These are phyloP conservation scores for Timandra comae DNA, from an alignment of 2,888 invertebrate genomes.

Conservation along the genomic window DNA sequence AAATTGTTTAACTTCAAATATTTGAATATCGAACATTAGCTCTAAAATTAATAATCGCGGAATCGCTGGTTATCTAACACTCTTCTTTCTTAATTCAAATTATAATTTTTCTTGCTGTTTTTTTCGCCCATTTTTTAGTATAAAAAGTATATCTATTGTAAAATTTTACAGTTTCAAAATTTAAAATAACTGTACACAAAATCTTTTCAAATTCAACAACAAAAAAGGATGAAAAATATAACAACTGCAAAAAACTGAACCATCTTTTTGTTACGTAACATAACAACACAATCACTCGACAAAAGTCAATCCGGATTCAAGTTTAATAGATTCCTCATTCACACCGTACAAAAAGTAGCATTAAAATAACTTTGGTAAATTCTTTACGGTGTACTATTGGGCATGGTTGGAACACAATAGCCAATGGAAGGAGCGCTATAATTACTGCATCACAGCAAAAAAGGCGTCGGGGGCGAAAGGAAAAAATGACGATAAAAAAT, in stretches of 20 bases:
- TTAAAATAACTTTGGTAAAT: slow-evolving; percentile 18
- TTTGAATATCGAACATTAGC: too few relatives aligned
- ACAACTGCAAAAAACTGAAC: neutral
- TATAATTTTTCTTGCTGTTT: too few relatives aligned
- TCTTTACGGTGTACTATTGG: slow-evolving; percentile 24
- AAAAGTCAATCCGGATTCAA: slow-evolving; percentile 21
- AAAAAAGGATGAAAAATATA: too few relatives aligned
- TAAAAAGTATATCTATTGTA: too few relatives aligned
- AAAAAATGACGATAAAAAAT: slow-evolving; percentile 21
- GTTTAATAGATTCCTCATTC: slow-evolving; percentile 22
- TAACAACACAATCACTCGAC: slow-evolving; percentile 14
- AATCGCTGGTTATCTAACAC: too few relatives aligned
- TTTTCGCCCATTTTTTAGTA: too few relatives aligned
- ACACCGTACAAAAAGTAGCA: slow-evolving; percentile 19
- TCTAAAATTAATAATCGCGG: too few relatives aligned
- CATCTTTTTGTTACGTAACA: neutral
- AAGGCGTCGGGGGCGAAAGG: slow-evolving; percentile 9
- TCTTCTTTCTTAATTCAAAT: too few relatives aligned
- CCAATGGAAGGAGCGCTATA: neutral
- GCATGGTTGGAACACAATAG: slow-evolving; percentile 3
- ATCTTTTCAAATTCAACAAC: too few relatives aligned
- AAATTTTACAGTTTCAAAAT: too few relatives aligned
- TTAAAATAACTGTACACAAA: too few relatives aligned
- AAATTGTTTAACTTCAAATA: too few relatives aligned
- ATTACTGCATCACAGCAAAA: neutral